phyloP scores from a whole-genome alignment of 2,797 vertebrate genomes.

The Muscicapa comitata region DNA sequence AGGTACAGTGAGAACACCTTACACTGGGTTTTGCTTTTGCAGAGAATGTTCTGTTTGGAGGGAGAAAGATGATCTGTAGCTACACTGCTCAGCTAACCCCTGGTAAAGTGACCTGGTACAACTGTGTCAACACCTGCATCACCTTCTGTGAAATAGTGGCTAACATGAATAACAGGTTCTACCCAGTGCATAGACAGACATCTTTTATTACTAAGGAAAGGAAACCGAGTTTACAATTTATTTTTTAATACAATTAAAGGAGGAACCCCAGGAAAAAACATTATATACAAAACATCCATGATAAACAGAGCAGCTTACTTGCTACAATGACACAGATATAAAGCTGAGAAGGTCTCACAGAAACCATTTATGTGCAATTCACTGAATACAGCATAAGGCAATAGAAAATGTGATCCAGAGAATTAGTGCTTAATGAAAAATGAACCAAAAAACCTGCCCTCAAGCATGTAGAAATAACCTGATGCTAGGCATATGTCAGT shows the following conservation, averaged over 20 bases:
- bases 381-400: not conserved
- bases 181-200: not conserved
- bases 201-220: not conserved
- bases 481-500: not conserved
- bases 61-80: not conserved
- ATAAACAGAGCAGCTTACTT: conserved; percentile 29
- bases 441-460: not conserved
- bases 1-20: not conserved
- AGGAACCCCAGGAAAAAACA: not conserved
- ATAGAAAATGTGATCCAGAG: not conserved
- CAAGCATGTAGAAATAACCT: not conserved
- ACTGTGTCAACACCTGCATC: not conserved
- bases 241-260: conserved; percentile 32
- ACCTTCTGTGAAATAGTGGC: not conserved
- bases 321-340: not conserved
- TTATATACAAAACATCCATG: not conserved
- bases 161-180: not conserved
- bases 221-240: not conserved
- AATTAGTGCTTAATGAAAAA: not conserved
- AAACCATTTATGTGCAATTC: conserved; percentile 44
- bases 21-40: not conserved
- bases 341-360: conserved; percentile 47
- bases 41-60: not conserved
- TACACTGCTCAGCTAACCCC: not conserved
- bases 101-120: not conserved